phyloP scores from a whole-genome alignment of 2,113 vertebrate species.

The Tragelaphus imberbis region DNA sequence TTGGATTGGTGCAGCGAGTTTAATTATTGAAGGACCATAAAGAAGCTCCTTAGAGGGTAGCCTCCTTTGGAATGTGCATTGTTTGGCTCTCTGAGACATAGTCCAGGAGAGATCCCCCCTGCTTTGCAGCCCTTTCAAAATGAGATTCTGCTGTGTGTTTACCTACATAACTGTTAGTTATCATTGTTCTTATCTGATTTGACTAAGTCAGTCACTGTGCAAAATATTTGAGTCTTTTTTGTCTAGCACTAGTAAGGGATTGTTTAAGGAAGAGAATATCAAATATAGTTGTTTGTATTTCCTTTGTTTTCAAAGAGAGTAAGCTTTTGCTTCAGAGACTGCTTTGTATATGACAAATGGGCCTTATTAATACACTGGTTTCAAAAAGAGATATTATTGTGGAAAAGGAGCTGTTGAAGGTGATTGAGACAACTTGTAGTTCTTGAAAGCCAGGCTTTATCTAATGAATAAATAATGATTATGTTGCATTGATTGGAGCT shows the following conservation, averaged over 20 bases:
- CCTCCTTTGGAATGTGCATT: neutral
- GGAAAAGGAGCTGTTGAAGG: conserved; percentile 55
- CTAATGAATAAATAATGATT: conserved; percentile 39
- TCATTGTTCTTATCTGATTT: conserved; percentile 11
- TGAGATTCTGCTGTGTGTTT: conserved; percentile 12
- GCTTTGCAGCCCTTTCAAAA: neutral
- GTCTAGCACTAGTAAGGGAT: neutral
- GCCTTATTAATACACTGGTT: neutral
- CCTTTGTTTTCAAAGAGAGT: conserved; percentile 58
- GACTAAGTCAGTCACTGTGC: neutral
- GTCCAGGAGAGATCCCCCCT: neutral
- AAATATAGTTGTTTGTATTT: conserved; percentile 33
- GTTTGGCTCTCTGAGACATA: neutral
- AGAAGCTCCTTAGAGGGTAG: neutral
- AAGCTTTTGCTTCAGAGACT: conserved; percentile 42
- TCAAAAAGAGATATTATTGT: conserved; percentile 17
- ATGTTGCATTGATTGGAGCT: conserved; percentile 44
- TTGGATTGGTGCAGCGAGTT: neutral
- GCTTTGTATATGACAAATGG: neutral
- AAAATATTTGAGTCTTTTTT: conserved; percentile 18
- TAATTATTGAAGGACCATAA: conserved; percentile 31
- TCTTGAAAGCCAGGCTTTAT: neutral
- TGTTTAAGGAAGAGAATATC: conserved; percentile 63
- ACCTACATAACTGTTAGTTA: neutral
- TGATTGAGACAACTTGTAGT: conserved; percentile 6